Percentiles rank a stretch among this genome's conserved stretches.
Conservation (phyloP, 2,113 vertebrate species). For the Myanophis thanlyinensis region DNA sequence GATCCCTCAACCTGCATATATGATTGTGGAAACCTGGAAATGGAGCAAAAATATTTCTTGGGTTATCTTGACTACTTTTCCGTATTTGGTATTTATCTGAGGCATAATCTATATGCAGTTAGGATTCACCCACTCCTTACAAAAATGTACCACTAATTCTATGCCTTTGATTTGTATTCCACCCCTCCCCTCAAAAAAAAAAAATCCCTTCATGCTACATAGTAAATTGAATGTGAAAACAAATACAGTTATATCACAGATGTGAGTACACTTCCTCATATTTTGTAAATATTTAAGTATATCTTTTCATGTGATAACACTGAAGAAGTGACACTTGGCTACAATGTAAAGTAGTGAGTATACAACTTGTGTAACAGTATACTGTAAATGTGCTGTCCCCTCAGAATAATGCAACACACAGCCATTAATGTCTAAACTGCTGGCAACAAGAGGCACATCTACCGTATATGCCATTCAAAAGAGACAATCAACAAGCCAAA, state of each 20-base stretch:
- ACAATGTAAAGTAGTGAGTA: no score
- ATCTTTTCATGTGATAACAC: no score
- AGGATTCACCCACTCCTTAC: not conserved
- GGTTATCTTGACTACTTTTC: conserved; percentile 46
- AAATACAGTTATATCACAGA: no score
- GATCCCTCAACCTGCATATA: not conserved
- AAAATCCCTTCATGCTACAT: not conserved
- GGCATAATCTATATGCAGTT: conserved; percentile 17
- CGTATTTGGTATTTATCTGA: conserved; percentile 51
- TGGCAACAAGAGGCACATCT: no score
- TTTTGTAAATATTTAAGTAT: no score
- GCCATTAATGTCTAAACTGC: no score
- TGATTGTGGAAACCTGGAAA: conserved; percentile 15
- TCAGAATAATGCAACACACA: no score
- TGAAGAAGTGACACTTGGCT: no score
- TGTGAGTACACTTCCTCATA: no score
- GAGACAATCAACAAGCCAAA: not conserved
- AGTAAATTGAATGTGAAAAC: not conserved
- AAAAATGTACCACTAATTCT: not conserved
- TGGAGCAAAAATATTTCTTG: conserved; percentile 50
- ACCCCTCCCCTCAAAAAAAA: not conserved
- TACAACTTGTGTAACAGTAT: no score
- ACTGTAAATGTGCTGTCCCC: no score
- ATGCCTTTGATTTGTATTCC: not conserved
- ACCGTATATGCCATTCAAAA: not conserved